A percentile compares a stretch with the other conserved stretches of the same genome.
Conservation (phyloP, 2,888 invertebrate genomes). For the Lithophane socia region DNA sequence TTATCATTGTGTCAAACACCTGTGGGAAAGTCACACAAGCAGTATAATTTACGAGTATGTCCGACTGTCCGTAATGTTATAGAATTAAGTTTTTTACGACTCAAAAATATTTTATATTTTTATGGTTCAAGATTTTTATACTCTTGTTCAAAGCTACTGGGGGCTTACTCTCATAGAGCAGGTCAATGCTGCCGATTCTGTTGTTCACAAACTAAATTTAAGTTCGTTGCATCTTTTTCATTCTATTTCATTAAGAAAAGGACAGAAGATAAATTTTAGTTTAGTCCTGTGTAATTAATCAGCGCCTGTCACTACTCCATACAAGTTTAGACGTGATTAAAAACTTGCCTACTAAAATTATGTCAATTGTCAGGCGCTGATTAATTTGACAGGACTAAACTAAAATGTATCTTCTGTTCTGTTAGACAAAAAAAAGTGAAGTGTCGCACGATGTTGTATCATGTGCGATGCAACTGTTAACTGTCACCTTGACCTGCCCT, state of each 20-base stretch:
- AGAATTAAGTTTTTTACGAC: slow-evolving; percentile 21
- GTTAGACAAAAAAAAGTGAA: neutral
- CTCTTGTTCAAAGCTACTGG: slow-evolving; percentile 1
- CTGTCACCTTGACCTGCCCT: neutral
- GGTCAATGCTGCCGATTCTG: neutral
- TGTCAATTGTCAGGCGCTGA: too few relatives aligned
- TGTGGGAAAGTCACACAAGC: neutral
- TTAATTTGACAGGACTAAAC: too few relatives aligned
- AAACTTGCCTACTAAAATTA: too few relatives aligned
- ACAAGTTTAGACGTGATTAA: too few relatives aligned
- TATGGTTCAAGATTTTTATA: slow-evolving; percentile 9
- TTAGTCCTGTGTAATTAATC: too few relatives aligned
- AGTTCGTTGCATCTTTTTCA: too few relatives aligned
- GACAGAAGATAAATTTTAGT: too few relatives aligned
- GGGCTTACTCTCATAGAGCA: neutral
- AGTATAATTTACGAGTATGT: slow-evolving; percentile 22
- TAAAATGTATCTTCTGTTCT: too few relatives aligned
- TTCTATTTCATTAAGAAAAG: too few relatives aligned
- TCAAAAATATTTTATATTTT: slow-evolving; percentile 14
- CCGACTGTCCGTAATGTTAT: neutral
- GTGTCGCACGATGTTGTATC: neutral
- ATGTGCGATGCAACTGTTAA: neutral
- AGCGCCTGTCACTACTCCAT: too few relatives aligned
- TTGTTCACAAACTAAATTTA: too few relatives aligned
- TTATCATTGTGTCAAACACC: slow-evolving; percentile 12